These are phyloP conservation scores for Danaus melanippus DNA, from an alignment of 1,140 invertebrate genomes.

Conservation along the genomic window DNA sequence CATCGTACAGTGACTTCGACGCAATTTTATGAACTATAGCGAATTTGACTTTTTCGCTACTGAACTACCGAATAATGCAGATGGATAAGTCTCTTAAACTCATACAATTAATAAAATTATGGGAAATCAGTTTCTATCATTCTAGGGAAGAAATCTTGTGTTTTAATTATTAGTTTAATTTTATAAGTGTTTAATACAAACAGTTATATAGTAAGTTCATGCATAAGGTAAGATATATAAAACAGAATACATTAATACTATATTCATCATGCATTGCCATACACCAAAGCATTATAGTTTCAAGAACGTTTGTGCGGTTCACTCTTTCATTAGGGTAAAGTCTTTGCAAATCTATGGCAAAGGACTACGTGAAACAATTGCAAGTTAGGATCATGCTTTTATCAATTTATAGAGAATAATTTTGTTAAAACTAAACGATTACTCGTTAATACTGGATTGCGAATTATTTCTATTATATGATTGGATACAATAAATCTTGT, in stretches of 20 bases:
- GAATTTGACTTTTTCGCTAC: constrained; percentile 17
- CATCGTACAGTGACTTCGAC: constrained; percentile 10
- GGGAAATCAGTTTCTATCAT: constrained; percentile 7
- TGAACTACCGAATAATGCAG: constrained; percentile 13
- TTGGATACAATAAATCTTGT: not conserved
- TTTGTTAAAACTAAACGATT: constrained; percentile 19
- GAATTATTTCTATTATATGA: constrained; percentile 5
- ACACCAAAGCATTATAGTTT: constrained; percentile 20
- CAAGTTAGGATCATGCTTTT: constrained; percentile 16
- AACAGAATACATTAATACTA: constrained; percentile 10
- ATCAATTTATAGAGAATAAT: constrained; percentile 10
- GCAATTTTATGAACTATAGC: constrained; percentile 19
- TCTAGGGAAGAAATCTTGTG: constrained; percentile 7
- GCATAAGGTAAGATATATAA: constrained; percentile 5
- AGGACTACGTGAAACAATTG: constrained; percentile 13
- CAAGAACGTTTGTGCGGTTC: too few species aligned
- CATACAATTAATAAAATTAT: constrained; percentile 4
- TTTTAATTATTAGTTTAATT: too few species aligned
- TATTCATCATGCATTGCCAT: constrained; percentile 26
- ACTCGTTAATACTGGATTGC: constrained; percentile 8
- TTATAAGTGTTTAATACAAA: not conserved
- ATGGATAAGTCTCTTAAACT: constrained; percentile 10
- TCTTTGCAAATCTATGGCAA: constrained; percentile 8
- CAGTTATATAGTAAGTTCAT: not conserved
- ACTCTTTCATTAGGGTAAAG: not conserved